Evolutionary conservation across 23 tunicate genomes (phyloP).

Genomic region (Ascidia mentula): DNA sequence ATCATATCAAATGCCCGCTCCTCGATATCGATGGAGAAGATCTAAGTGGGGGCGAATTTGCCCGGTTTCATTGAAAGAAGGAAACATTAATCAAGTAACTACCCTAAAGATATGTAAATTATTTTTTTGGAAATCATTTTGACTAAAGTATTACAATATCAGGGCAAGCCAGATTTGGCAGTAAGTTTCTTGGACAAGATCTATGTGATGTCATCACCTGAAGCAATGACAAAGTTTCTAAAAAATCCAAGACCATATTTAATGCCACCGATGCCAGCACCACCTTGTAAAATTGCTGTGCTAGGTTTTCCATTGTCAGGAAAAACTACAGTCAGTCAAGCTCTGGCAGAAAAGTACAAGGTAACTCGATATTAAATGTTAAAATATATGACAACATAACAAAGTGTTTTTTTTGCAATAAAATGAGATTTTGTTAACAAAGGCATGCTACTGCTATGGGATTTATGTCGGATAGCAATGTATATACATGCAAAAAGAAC

Average conservation of each 20-base stretch:
- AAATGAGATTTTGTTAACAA: too few relatives aligned
- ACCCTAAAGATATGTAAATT: too few relatives aligned
- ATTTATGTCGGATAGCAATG: too few relatives aligned
- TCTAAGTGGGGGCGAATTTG: conserved; percentile 92
- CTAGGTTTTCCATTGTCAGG: conserved; percentile 85
- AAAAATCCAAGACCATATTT: conserved; percentile 92
- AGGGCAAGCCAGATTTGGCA: conserved; percentile 89
- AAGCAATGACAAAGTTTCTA: conserved; percentile 84
- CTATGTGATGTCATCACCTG: conserved; percentile 88
- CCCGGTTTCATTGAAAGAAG: conserved; percentile 92
- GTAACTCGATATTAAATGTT: too few relatives aligned
- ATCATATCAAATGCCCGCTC: conserved; percentile 84
- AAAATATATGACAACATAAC: too few relatives aligned
- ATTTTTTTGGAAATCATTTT: not conserved
- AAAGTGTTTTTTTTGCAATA: not conserved
- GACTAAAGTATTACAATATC: not conserved
- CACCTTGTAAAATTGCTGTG: conserved; percentile 83
- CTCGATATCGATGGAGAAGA: conserved; percentile 79
- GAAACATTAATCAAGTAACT: conserved; percentile 67
- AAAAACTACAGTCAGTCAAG: conserved; percentile 44
- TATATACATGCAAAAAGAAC: too few relatives aligned
- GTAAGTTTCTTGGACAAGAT: conserved; percentile 93
- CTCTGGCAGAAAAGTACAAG: conserved; percentile 58
- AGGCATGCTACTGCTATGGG: too few relatives aligned
- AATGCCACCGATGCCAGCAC: conserved; percentile 83